Conservation (phyloP, 2,888 invertebrate species). For the Geophilus truncorum region DNA sequence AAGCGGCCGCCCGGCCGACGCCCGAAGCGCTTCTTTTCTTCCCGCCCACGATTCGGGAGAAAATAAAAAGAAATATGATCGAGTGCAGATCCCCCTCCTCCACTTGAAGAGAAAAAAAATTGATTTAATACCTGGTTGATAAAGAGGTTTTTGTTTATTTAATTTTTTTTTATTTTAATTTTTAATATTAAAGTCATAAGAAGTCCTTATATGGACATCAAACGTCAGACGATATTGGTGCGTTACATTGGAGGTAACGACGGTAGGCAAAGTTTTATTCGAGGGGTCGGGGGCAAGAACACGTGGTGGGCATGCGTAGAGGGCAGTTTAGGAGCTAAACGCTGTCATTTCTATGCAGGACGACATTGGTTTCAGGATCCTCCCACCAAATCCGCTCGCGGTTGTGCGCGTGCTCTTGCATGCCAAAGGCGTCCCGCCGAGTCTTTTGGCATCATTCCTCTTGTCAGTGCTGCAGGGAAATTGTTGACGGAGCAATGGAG, state of each 20-base stretch:
- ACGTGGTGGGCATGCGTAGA: constrained; percentile 24
- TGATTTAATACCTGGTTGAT: not conserved
- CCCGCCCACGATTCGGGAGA: not conserved
- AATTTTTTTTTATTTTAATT: too few species aligned
- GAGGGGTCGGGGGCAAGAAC: not conserved
- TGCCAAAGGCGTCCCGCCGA: not conserved
- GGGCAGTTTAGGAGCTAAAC: not conserved
- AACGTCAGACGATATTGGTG: not conserved
- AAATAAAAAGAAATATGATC: not conserved
- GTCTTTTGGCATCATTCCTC: constrained; percentile 6
- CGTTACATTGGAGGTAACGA: not conserved
- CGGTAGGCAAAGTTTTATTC: not conserved
- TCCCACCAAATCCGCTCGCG: constrained; percentile 21
- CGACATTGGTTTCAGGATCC: constrained; percentile 5
- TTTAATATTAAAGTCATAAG: not conserved
- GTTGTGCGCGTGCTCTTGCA: constrained; percentile 17
- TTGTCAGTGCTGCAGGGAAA: not conserved
- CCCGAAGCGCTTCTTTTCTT: constrained; percentile 4
- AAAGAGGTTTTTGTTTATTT: too few species aligned
- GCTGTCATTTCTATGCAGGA: not conserved
- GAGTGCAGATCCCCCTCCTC: not conserved
- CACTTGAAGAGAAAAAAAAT: too few species aligned
- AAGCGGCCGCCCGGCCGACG: not conserved
- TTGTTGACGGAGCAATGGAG: constrained; percentile 24
- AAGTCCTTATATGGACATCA: not conserved